A percentile compares a stretch with the other conserved stretches of the same genome.
These are phyloP conservation scores for Caenorhabditis briggsae DNA, from an alignment of 1,140 invertebrate species.

Conservation along the genomic window DNA sequence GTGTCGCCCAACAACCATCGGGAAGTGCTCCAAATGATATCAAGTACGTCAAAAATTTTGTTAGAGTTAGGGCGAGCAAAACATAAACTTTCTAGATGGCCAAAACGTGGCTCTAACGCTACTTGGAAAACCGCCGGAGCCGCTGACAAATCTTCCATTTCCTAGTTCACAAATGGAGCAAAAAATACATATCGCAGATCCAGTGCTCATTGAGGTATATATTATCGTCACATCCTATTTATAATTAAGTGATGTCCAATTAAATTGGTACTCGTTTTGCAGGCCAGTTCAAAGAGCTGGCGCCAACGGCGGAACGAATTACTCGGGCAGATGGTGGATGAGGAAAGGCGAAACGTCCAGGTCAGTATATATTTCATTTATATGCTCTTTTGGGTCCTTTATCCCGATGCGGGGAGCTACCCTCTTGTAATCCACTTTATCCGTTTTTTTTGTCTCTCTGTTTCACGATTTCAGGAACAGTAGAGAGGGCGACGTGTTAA, in stretches of 20 bases:
- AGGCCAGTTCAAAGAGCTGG: constrained; percentile 50
- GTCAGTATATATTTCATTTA: constrained; percentile 78
- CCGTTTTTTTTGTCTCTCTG: neutral
- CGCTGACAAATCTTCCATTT: constrained; percentile 65
- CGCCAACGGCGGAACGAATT: constrained; percentile 52
- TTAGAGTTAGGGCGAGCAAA: neutral
- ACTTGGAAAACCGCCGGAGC: constrained; percentile 78
- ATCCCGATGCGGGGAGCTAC: neutral
- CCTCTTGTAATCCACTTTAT: constrained; percentile 35
- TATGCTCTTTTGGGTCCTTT: neutral
- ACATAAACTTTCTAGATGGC: constrained; percentile 76
- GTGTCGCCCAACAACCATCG: constrained; percentile 91
- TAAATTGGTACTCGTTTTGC: neutral
- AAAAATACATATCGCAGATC: constrained; percentile 50
- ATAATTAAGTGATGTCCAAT: neutral
- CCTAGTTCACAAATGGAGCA: constrained; percentile 24
- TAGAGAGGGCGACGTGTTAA: neutral
- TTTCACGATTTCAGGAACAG: constrained; percentile 27
- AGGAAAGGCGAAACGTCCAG: constrained; percentile 85
- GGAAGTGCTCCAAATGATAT: constrained; percentile 92
- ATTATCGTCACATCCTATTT: neutral
- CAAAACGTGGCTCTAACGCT: constrained; percentile 80
- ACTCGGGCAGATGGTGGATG: constrained; percentile 83
- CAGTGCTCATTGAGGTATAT: constrained; percentile 46
- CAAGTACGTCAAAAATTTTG: constrained; percentile 83